Evolutionary conservation across 2,113 vertebrate genomes (phyloP), one percentile per base, ranked within the genome.

Genomic region (Toxotes jaculatrix): DNA sequence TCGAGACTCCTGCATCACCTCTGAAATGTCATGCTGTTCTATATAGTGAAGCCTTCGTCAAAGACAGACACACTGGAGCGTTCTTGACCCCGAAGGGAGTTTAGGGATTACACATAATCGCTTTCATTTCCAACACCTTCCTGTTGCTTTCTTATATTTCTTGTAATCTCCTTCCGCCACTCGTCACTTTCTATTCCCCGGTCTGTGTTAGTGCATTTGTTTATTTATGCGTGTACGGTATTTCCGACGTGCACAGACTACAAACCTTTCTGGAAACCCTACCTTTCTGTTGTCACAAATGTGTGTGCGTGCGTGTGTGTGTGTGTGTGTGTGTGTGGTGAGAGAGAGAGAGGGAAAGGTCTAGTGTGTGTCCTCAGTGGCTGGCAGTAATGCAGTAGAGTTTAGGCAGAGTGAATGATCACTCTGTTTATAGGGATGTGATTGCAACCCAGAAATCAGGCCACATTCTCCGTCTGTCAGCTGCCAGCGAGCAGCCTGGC

Each of bases 391-490:
- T 85, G 85, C 77, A 76, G 77, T 32, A 42, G 72, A 73, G 65
- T 93, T 88, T 88, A 86, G 79, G 85, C 88, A 83, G 88, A 86
- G 88, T 94, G 93, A 93, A 93, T 83, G 91, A 95, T 95, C 87
- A 91, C 82, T 92, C 85, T 91, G 92, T 94, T 92, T 93, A 92
- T 93, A 85, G 80, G 91, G 92, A 90, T 88, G 93, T 93, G 89
- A 94, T 94, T 92, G 93, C 89, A 83, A 71, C 91, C 83, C 77
- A 89, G 89, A 81, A 90, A 83, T 56, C 87, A 77, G 85, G 87
- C 84, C 88, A 83, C 86, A 79, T 88, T 88, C 87, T 84, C 81
- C 63, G 77, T 88, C 85, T 88, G 82, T 85, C 88, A 88, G 84
- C 87, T 89, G 88, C 91, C 90, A 87, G 83, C 51, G 38, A 88